A percentile compares a stretch with the other conserved stretches of the same genome.
These are phyloP conservation scores for Apoda limacodes DNA, from an alignment of 2,888 invertebrate genomes.

Conservation along the genomic window DNA sequence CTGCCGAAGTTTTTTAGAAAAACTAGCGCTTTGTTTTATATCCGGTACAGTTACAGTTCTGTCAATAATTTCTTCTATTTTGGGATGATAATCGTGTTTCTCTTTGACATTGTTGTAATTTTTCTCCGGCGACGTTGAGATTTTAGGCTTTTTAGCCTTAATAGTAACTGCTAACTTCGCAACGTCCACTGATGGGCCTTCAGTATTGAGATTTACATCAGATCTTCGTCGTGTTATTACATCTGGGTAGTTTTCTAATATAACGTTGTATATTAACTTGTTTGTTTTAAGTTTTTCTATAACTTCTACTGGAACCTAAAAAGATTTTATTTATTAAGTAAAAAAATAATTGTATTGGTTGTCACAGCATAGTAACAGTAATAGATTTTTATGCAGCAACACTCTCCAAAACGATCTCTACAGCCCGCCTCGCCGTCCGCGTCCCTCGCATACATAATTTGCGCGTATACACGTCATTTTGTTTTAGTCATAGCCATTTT, in stretches of 20 bases:
- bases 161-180: neutral
- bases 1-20: too few relatives aligned
- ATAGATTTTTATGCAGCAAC: too few relatives aligned
- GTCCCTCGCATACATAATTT: too few relatives aligned
- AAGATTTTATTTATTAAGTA: slow-evolving; percentile 1
- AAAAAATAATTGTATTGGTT: slow-evolving; percentile 2
- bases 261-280: slow-evolving; percentile 74
- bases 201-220: slow-evolving; percentile 62
- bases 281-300: slow-evolving; percentile 74
- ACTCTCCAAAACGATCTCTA: too few relatives aligned
- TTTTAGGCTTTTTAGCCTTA: slow-evolving; percentile 18
- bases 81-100: neutral
- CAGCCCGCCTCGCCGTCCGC: too few relatives aligned
- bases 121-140: slow-evolving; percentile 5
- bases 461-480: too few relatives aligned
- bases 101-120: too few relatives aligned
- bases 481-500: too few relatives aligned
- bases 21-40: neutral
- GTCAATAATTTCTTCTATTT: neutral
- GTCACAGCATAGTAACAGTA: too few relatives aligned
- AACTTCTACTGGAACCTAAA: slow-evolving; percentile 78
- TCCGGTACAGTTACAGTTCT: neutral
- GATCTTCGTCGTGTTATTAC: slow-evolving; percentile 71
- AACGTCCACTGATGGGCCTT: slow-evolving; percentile 21
- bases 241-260: slow-evolving; percentile 78